Conservation (phyloP, 2,888 invertebrate genomes). For the Danaus chrysippus region DNA sequence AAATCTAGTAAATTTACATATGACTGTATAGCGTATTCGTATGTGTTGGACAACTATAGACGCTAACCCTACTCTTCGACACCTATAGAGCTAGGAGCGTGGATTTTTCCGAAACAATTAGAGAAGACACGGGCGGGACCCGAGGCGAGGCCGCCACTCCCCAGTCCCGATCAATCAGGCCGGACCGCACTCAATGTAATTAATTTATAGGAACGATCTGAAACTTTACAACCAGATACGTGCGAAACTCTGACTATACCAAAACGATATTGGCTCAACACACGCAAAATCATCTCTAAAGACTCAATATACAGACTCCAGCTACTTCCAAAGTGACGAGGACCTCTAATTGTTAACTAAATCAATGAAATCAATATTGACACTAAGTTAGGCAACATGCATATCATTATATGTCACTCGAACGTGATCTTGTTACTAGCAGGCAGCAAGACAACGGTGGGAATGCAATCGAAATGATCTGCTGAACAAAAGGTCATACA, state of each 20-base stretch:
- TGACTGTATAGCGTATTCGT: too few species aligned
- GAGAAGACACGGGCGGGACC: slow-evolving; percentile 48
- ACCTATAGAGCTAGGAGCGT: slow-evolving; percentile 37
- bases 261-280: background rate
- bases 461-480: slow-evolving; percentile 3
- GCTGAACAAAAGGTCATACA: slow-evolving; percentile 13
- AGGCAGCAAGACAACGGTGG: slow-evolving; percentile 7
- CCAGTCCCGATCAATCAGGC: slow-evolving; percentile 54
- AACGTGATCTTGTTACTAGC: slow-evolving; percentile 13
- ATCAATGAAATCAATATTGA: background rate
- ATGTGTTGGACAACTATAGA: background rate
- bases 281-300: too few species aligned
- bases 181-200: slow-evolving; percentile 49
- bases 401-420: slow-evolving; percentile 21
- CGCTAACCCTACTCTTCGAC: background rate
- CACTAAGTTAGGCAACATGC: slow-evolving; percentile 7
- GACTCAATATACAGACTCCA: too few species aligned
- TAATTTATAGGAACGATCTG: slow-evolving; percentile 49
- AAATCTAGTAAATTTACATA: too few species aligned
- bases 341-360: too few species aligned
- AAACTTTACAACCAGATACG: slow-evolving; percentile 30
- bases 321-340: too few species aligned
- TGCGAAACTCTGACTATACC: slow-evolving; percentile 24
- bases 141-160: slow-evolving; percentile 48
- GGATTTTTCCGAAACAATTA: slow-evolving; percentile 60